phyloP scores from a whole-genome alignment of 2,888 invertebrate genomes.

The Calameuta pallipes region DNA sequence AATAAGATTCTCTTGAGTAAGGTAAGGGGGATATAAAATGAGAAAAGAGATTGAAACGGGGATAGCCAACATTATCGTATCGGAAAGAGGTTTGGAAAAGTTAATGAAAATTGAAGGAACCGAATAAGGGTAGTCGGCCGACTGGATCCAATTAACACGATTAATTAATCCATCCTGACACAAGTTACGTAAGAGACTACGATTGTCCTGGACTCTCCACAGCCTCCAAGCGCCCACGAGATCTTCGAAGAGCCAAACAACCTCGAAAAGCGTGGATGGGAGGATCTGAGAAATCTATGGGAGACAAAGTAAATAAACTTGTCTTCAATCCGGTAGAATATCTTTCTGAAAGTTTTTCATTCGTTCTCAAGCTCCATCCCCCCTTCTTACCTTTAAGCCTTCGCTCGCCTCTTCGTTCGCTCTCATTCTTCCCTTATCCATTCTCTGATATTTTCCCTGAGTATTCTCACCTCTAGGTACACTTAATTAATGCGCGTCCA shows the following conservation, averaged over 20 bases:
- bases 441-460: neutral
- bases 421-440: neutral
- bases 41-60: neutral
- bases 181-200: neutral
- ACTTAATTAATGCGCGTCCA: neutral
- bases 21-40: slow-evolving; percentile 28
- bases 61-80: neutral
- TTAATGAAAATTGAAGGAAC: neutral
- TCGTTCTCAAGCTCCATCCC: neutral
- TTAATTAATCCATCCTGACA: slow-evolving; percentile 15
- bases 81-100: neutral
- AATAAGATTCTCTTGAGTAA: slow-evolving; percentile 35
- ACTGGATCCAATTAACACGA: slow-evolving; percentile 15
- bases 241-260: neutral
- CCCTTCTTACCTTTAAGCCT: neutral
- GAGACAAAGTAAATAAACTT: neutral
- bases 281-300: neutral
- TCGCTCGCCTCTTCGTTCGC: neutral
- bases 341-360: slow-evolving; percentile 23
- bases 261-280: neutral
- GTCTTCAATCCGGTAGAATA: neutral
- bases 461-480: neutral
- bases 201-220: neutral
- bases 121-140: neutral
- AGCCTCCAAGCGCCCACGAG: neutral